Percentiles rank a stretch among this genome's conserved stretches.
Evolutionary conservation across 2,797 vertebrate species (phyloP).

Genomic region (Tiaroga cobitis): DNA sequence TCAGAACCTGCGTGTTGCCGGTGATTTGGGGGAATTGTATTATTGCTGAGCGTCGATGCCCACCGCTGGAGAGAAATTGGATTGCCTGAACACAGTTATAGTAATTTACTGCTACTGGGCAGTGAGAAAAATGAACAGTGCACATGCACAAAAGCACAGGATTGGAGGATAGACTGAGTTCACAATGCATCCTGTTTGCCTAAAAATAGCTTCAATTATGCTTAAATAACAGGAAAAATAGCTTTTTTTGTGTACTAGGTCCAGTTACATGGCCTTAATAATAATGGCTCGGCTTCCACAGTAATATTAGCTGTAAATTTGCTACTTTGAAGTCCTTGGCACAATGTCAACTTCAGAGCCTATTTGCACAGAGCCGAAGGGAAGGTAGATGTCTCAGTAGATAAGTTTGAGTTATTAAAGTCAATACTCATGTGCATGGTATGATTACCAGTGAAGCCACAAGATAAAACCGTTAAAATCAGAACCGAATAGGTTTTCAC

Average conservation of each 20-base stretch:
- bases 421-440: not conserved
- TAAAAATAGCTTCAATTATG: not conserved
- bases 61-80: constrained; percentile 54
- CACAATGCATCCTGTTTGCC: not conserved
- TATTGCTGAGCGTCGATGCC: constrained; percentile 41
- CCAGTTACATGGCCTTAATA: not conserved
- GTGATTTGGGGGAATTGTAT: constrained; percentile 49
- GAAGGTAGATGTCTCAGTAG: not conserved
- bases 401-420: constrained; percentile 30
- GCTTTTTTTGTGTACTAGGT: not conserved
- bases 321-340: constrained; percentile 9
- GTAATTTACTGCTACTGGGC: constrained; percentile 51
- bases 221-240: not conserved
- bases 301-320: not conserved
- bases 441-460: not conserved
- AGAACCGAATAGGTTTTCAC: not conserved
- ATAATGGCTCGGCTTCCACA: constrained; percentile 7
- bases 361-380: constrained; percentile 8
- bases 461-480: not conserved
- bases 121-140: constrained; percentile 17
- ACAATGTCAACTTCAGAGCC: not conserved
- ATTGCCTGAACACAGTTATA: constrained; percentile 54
- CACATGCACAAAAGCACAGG: not conserved
- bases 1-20: constrained; percentile 22
- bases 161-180: not conserved